phyloP scores from a whole-genome alignment of 1,140 invertebrate genomes.

The Drosophila micromelanica region DNA sequence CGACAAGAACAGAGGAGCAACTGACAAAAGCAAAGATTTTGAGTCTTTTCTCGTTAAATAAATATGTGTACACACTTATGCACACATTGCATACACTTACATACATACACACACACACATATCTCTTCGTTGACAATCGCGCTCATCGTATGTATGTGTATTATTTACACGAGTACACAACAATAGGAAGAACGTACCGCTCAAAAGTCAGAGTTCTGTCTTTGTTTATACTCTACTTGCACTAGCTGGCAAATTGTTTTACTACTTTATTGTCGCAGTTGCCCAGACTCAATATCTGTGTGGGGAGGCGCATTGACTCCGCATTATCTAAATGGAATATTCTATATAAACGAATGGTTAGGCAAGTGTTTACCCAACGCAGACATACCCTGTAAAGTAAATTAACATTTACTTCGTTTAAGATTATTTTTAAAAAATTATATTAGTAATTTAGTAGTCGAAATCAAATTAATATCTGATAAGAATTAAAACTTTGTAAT shows the following conservation, averaged over 20 bases:
- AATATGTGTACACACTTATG: constrained; percentile 20
- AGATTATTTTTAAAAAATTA: too few species aligned
- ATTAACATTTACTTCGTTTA: too few species aligned
- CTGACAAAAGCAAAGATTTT: constrained; percentile 41
- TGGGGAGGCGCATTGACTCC: too few species aligned
- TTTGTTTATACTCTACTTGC: constrained; percentile 33
- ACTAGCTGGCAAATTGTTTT: constrained; percentile 5
- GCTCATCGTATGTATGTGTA: constrained; percentile 7
- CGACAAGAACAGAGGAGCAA: constrained; percentile 30
- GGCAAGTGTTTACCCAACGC: too few species aligned
- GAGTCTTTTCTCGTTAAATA: constrained; percentile 12
- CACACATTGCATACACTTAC: too few species aligned
- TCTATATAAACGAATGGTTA: too few species aligned
- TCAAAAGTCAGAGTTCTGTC: constrained; percentile 27
- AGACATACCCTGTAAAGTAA: too few species aligned
- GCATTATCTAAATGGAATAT: too few species aligned
- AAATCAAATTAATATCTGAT: too few species aligned
- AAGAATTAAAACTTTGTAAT: too few species aligned
- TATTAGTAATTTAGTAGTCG: too few species aligned
- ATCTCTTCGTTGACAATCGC: constrained; percentile 6
- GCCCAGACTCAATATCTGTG: not conserved
- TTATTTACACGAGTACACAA: constrained; percentile 16
- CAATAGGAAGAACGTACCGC: constrained; percentile 22
- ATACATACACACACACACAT: not conserved
- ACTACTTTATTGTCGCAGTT: not conserved